These are phyloP conservation scores for Channa argus DNA, from an alignment of 2,113 vertebrate genomes.

Conservation along the genomic window DNA sequence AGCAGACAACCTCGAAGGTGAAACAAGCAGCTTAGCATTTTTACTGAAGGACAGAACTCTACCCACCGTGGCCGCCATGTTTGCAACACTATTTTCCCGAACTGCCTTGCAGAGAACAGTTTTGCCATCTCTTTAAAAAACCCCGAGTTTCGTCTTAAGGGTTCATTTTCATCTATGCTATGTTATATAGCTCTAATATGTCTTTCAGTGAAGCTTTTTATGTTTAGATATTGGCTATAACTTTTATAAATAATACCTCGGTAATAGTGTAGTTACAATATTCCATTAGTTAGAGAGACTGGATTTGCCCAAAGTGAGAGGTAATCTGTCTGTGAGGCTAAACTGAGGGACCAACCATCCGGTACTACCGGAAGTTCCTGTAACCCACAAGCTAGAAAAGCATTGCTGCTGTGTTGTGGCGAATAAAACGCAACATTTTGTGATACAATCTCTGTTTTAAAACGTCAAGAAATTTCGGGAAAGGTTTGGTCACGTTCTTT, in stretches of 20 bases:
- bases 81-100: conserved; percentile 64
- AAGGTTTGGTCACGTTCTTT: conserved; percentile 48
- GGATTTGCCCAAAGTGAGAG: not conserved
- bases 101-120: conserved; percentile 17
- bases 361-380: conserved; percentile 19
- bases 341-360: conserved; percentile 2
- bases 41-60: conserved; percentile 80
- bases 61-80: conserved; percentile 83
- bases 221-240: not conserved
- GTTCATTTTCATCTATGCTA: not conserved
- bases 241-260: rapidly evolving
- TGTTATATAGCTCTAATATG: too few relatives aligned
- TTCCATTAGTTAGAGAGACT: rapidly evolving
- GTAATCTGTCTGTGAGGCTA: not conserved
- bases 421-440: conserved; percentile 9
- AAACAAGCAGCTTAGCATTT: conserved; percentile 69
- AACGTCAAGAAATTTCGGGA: not conserved
- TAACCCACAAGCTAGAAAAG: not conserved
- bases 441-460: not conserved
- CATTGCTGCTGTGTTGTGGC: not conserved
- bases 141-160: conserved; percentile 14
- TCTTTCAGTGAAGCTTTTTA: too few relatives aligned
- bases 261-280: rapidly evolving
- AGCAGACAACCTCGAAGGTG: conserved; percentile 54
- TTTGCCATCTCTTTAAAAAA: rapidly evolving